phyloP scores from a whole-genome alignment of 1,140 invertebrate genomes.

The Ostrea edulis region DNA sequence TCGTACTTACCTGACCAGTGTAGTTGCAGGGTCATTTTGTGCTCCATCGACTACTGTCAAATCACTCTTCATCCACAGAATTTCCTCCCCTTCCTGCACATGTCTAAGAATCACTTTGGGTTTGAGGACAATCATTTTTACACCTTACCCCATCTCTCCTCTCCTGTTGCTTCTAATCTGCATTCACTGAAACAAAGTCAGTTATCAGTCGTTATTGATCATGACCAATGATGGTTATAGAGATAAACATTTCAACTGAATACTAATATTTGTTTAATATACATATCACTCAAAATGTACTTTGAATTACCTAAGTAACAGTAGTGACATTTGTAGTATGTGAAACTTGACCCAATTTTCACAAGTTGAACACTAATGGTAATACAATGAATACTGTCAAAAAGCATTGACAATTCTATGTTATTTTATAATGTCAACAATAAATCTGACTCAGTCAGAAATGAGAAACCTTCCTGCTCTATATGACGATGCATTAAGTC shows the following conservation, averaged over 20 bases:
- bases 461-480: too few relatives aligned
- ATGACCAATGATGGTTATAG: not conserved
- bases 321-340: not conserved
- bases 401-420: too few relatives aligned
- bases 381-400: too few relatives aligned
- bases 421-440: too few relatives aligned
- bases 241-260: not conserved
- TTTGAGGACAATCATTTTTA: conserved; percentile 11
- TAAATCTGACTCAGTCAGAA: too few relatives aligned
- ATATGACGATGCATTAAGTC: too few relatives aligned
- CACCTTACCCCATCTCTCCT: not conserved
- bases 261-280: not conserved
- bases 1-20: not conserved
- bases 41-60: not conserved
- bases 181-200: not conserved
- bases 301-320: not conserved
- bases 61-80: conserved; percentile 43
- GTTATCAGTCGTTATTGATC: not conserved
- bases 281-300: not conserved
- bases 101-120: conserved; percentile 22
- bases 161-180: not conserved
- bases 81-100: conserved; percentile 43
- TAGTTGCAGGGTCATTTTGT: not conserved
- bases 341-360: too few relatives aligned
- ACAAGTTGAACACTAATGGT: too few relatives aligned